These are phyloP conservation scores for Cotesia congregata DNA, from an alignment of 2,888 invertebrate genomes.

Conservation along the genomic window DNA sequence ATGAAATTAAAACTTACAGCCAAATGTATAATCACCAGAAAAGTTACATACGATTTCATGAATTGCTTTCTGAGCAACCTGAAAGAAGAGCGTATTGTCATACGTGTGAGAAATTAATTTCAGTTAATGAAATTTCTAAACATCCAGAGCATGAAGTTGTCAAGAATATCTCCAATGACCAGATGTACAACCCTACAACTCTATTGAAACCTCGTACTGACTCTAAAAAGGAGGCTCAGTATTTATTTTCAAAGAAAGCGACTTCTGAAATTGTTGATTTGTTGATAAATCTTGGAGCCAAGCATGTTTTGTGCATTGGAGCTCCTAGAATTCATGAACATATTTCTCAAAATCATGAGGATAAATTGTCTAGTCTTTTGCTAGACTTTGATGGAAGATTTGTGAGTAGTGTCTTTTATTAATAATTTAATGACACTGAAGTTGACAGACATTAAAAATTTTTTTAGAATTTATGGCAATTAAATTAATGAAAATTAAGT, in stretches of 20 bases:
- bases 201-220: slow-evolving; percentile 80
- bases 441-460: too few species aligned
- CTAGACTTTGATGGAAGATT: slow-evolving; percentile 86
- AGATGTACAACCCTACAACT: slow-evolving; percentile 76
- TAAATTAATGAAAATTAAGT: too few species aligned
- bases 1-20: slow-evolving; percentile 69
- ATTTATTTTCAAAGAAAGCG: slow-evolving; percentile 82
- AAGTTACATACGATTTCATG: slow-evolving; percentile 72
- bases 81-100: slow-evolving; percentile 75
- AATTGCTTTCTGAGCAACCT: slow-evolving; percentile 66
- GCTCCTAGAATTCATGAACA: slow-evolving; percentile 86
- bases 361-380: slow-evolving; percentile 76
- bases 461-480: too few species aligned
- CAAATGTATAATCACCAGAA: slow-evolving; percentile 73
- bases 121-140: slow-evolving; percentile 60
- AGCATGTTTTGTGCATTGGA: slow-evolving; percentile 86
- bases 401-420: slow-evolving; percentile 67
- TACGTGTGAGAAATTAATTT: slow-evolving; percentile 75
- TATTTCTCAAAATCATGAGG: slow-evolving; percentile 67
- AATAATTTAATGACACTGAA: background rate
- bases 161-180: slow-evolving; percentile 73
- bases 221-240: slow-evolving; percentile 89
- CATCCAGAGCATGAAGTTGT: slow-evolving; percentile 75
- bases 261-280: slow-evolving; percentile 77
- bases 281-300: slow-evolving; percentile 73